Conservation (phyloP, 2,797 vertebrate genomes). For the Lepilemur septentrionalis region DNA sequence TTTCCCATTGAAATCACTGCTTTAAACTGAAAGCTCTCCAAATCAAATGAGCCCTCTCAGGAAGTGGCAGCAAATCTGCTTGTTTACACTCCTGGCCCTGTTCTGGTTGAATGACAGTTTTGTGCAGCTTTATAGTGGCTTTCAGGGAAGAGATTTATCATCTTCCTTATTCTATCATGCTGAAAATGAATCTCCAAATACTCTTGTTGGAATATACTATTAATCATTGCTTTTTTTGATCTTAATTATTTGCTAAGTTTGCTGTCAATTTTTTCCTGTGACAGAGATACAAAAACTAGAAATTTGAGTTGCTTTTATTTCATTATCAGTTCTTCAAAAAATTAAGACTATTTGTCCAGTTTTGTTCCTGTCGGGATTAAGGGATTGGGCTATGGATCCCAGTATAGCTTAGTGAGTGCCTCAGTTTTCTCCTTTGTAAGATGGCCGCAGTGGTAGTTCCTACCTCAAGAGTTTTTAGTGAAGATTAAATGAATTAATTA, state of each 20-base stretch:
- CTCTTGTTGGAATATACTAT: not conserved
- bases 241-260: conserved; percentile 34
- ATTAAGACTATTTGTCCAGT: conserved; percentile 18
- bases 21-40: not conserved
- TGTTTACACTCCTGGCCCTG: not conserved
- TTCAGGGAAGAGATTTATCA: not conserved
- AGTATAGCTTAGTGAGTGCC: not conserved
- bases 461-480: not conserved
- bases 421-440: conserved; percentile 30
- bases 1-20: not conserved
- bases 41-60: not conserved
- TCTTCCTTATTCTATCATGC: not conserved
- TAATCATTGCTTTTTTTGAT: not conserved
- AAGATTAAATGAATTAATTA: conserved; percentile 21
- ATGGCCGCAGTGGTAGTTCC: not conserved
- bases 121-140: not conserved
- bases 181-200: not conserved
- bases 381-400: not conserved
- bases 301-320: conserved; percentile 20
- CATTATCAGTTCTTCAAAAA: not conserved
- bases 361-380: not conserved
- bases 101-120: not conserved
- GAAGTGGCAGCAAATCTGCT: not conserved
- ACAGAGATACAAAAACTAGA: not conserved
- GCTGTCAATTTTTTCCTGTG: not conserved